Conservation (phyloP, 2,113 vertebrate genomes). For the Lagopus muta region DNA sequence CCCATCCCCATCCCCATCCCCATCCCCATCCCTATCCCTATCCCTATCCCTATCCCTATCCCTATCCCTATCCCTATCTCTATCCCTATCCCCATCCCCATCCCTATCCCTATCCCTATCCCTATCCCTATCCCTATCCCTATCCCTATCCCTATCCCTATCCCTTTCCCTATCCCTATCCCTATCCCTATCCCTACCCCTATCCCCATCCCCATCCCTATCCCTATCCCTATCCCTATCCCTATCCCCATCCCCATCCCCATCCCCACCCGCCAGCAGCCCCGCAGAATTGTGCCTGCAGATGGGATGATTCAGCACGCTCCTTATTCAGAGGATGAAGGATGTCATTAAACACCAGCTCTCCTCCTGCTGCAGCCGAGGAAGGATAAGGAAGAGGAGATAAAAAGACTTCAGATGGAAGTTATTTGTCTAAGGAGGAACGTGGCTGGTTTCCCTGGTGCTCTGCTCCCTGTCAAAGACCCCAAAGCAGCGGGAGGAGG, state of each 20-base stretch:
- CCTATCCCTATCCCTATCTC: too few species aligned
- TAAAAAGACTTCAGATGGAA: conserved; percentile 62
- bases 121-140: too few species aligned
- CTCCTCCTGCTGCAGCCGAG: background rate
- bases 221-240: background rate
- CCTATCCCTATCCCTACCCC: too few species aligned
- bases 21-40: too few species aligned
- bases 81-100: too few species aligned
- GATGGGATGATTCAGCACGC: conserved; percentile 56
- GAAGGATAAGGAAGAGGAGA: conserved; percentile 46
- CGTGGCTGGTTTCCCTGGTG: conserved; percentile 44
- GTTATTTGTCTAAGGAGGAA: conserved; percentile 64
- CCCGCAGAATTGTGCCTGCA: background rate
- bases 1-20: too few species aligned
- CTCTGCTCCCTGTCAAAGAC: conserved; percentile 33
- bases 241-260: background rate
- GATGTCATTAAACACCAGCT: conserved; percentile 62
- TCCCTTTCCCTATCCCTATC: too few species aligned
- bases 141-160: too few species aligned
- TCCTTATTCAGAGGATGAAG: conserved; percentile 31
- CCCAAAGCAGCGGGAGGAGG: conserved; percentile 19
- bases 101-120: too few species aligned
- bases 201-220: too few species aligned
- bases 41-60: too few species aligned
- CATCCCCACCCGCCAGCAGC: background rate